Evolutionary conservation across 2,888 invertebrate genomes (phyloP), one percentile per base, ranked within the genome.

Genomic region (Plagodis dolabraria): DNA sequence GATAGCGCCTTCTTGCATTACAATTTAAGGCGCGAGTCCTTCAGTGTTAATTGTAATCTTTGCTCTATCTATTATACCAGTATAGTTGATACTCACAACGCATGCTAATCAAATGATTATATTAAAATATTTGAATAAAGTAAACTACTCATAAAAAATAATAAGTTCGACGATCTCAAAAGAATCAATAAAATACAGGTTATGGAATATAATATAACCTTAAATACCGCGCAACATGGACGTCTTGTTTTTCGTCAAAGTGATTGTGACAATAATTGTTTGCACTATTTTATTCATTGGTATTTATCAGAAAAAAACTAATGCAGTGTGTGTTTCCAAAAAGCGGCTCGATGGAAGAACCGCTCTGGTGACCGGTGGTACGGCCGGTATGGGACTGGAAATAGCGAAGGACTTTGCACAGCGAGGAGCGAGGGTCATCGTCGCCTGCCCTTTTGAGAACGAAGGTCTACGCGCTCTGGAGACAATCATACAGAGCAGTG

Each of bases 401-500:
- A 79, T 84, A 8, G 85, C 88, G 0, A 70, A 51, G 10, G 87
- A 89, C 36, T 72, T 89, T 2, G 86, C 85, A 0, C 58, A 62
- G 7, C 67, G 89, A 49, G 86, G 86, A 5, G 89, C 87, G 0
- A 74, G 67, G 51, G 83, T 88, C 0, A 80, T 89, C 33, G 70
- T 89, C 7, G 87, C 87, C 0, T 86, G 87, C 34, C 87, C 87
- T 0, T 81, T 80, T 51, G 63, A 74, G 42, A 69, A 80, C 8
- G 87, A 89, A 70, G 89, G 89, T 0, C 11, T 2, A 0, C 56
- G 47, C 2, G 85, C 83, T 0, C 59, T 55, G 94, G 95, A 94
- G 63, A 93, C 94, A 78, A 94, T 97, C 33, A 75, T 93, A 5
- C 86, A 93, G 64, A 89, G 91, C 61, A 94, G 95, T 0, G 94